Conservation (phyloP, 2,113 vertebrate species). For the Chascanopsetta lugubris region DNA sequence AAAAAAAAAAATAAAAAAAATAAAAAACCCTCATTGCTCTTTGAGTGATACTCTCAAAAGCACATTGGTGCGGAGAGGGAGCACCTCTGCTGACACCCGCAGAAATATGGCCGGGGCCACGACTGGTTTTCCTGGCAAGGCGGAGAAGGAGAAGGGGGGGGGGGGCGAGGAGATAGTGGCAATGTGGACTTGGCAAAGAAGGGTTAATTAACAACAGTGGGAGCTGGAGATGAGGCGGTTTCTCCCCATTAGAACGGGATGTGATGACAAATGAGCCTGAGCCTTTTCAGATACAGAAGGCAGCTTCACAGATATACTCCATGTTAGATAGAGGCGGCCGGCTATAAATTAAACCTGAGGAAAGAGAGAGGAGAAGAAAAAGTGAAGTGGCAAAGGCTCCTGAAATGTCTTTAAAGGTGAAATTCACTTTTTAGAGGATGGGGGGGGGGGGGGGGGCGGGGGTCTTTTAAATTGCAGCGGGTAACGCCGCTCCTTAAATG, state of each 20-base stretch:
- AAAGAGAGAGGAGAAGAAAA: slow-evolving; percentile 22
- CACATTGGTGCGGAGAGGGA: slow-evolving; percentile 44
- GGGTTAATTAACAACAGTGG: slow-evolving; percentile 74
- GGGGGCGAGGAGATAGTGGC: slow-evolving; percentile 12
- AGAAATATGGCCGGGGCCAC: slow-evolving; percentile 60
- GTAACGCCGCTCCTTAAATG: neutral
- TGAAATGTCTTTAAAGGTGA: neutral
- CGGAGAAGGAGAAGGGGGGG: slow-evolving; percentile 38
- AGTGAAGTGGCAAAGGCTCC: slow-evolving; percentile 9
- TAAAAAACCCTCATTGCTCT: slow-evolving; percentile 58
- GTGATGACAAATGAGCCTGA: slow-evolving; percentile 71
- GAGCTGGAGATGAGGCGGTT: slow-evolving; percentile 47
- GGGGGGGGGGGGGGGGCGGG: no score
- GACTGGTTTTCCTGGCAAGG: slow-evolving; percentile 28
- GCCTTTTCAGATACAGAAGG: slow-evolving; percentile 20
- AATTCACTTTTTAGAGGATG: neutral
- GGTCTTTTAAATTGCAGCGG: no score
- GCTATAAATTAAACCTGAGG: slow-evolving; percentile 54
- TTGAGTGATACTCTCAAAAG: slow-evolving; percentile 63
- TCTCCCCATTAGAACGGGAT: slow-evolving; percentile 58
- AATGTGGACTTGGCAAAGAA: slow-evolving; percentile 49
- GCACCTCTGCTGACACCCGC: slow-evolving; percentile 70
- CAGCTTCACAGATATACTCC: slow-evolving; percentile 33
- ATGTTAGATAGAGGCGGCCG: slow-evolving; percentile 22
- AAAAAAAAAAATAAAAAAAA: slow-evolving; percentile 43